These are phyloP conservation scores for Holothuria scabra DNA, from an alignment of 53 echinoderm and acorn worm species.

Conservation along the genomic window DNA sequence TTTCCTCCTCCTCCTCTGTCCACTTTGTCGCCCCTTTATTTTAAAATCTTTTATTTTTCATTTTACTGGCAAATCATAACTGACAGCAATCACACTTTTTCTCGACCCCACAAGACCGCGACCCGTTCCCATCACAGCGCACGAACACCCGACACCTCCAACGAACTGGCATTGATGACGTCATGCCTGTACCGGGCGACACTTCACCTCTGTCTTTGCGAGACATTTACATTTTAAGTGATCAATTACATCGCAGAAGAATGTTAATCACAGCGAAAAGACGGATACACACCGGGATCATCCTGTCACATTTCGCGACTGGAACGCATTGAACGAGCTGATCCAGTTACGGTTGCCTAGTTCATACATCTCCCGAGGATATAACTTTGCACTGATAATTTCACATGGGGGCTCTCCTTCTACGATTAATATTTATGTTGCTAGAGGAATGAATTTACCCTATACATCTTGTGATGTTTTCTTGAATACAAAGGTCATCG, in stretches of 20 bases:
- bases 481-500: no score
- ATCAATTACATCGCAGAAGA: slow-evolving; percentile 29
- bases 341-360: slow-evolving; percentile 25
- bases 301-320: slow-evolving; percentile 37
- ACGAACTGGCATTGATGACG: no score
- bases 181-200: background rate
- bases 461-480: no score
- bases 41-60: no score
- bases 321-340: slow-evolving; percentile 38
- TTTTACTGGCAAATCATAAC: no score
- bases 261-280: slow-evolving; percentile 40
- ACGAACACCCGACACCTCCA: no score
- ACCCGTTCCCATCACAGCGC: no score
- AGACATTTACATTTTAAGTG: slow-evolving; percentile 49
- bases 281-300: slow-evolving; percentile 31
- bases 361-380: slow-evolving; percentile 17
- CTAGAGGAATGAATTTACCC: no score
- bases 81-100: no score
- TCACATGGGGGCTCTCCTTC: background rate
- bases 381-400: background rate
- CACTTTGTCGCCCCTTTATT: no score
- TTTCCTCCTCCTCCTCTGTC: no score
- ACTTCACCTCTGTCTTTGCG: slow-evolving; percentile 10
- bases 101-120: no score
- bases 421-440: slow-evolving; percentile 29